These are phyloP conservation scores for Pelecanus crispus DNA, from an alignment of 2,113 vertebrate species.

Conservation along the genomic window DNA sequence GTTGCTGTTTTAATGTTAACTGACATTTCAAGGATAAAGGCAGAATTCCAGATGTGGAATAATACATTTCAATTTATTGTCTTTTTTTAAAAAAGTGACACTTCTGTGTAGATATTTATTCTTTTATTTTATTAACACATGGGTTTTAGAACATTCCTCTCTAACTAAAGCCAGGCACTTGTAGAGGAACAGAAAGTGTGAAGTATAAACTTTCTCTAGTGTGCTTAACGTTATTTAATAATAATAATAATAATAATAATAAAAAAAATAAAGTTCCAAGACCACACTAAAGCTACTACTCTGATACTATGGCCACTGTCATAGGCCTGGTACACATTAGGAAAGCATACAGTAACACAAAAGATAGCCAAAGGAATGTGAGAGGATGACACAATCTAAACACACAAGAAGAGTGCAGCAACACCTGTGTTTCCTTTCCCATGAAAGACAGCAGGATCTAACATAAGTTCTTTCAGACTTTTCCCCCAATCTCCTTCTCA, in stretches of 20 bases:
- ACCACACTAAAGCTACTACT: neutral
- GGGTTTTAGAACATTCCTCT: neutral
- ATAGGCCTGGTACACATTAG: neutral
- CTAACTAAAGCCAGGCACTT: neutral
- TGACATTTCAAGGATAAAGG: constrained; percentile 8
- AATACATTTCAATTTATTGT: neutral
- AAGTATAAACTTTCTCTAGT: neutral
- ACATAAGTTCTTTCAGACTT: neutral
- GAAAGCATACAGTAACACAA: neutral
- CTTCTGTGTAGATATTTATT: neutral
- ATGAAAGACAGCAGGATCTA: neutral
- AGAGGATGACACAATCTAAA: neutral
- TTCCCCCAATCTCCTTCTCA: neutral
- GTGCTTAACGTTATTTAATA: neutral
- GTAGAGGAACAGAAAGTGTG: neutral
- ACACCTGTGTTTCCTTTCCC: neutral
- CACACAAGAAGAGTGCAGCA: neutral
- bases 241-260: neutral
- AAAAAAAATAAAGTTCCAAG: neutral
- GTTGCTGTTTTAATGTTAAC: constrained; percentile 3
- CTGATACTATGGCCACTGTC: neutral
- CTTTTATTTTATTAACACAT: neutral
- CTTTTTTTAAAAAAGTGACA: neutral
- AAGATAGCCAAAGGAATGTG: neutral
- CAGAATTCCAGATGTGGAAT: constrained; percentile 11